Conservation (phyloP, 2,888 invertebrate species). For the Ornithoptera priamus region DNA sequence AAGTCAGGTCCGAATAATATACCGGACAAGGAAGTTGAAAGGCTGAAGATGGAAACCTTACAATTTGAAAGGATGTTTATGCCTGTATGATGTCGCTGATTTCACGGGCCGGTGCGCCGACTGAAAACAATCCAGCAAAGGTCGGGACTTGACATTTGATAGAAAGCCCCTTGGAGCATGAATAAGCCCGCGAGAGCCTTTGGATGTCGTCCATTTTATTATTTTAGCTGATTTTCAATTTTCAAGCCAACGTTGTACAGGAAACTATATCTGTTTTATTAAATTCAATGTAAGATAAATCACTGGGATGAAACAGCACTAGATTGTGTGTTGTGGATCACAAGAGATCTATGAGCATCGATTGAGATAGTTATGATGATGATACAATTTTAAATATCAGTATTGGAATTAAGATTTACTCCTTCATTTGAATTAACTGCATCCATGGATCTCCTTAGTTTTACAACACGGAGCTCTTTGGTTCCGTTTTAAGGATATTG, state of each 20-base stretch:
- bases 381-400: no score
- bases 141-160: conserved; percentile 70
- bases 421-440: no score
- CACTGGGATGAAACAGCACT: no score
- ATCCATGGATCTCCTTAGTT: no score
- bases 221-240: conserved; percentile 38
- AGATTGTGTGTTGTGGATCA: no score
- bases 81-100: conserved; percentile 55
- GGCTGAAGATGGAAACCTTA: conserved; percentile 47
- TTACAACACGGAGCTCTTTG: no score
- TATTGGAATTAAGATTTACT: no score
- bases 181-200: conserved; percentile 45
- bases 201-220: conserved; percentile 40
- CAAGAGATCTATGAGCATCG: no score
- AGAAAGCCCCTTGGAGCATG: conserved; percentile 66
- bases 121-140: conserved; percentile 62
- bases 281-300: no score
- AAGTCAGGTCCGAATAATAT: conserved; percentile 38
- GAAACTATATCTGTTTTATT: background rate
- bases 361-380: no score
- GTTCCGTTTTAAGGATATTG: no score
- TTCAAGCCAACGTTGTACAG: background rate
- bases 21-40: conserved; percentile 34
- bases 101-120: conserved; percentile 60
- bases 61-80: conserved; percentile 56